These are phyloP conservation scores for Anadara kagoshimensis DNA, from an alignment of 1,140 invertebrate species.

Conservation along the genomic window DNA sequence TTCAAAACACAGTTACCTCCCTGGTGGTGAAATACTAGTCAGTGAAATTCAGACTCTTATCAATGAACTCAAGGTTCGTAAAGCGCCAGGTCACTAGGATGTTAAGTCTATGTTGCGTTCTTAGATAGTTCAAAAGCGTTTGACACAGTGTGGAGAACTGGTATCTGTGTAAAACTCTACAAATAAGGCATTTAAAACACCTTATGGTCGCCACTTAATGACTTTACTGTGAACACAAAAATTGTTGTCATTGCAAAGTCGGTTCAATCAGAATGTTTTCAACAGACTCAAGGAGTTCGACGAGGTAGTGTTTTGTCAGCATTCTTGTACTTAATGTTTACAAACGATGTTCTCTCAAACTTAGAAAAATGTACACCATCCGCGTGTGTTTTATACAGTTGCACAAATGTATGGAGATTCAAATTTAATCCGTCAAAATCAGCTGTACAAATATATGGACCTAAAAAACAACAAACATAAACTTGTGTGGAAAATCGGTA, in stretches of 20 bases:
- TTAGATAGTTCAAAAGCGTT: too few relatives aligned
- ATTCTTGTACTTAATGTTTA: constrained; percentile 11
- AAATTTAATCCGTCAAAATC: constrained; percentile 6
- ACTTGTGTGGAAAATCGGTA: neutral
- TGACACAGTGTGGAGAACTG: constrained; percentile 10
- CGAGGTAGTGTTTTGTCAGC: constrained; percentile 12
- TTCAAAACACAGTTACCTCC: neutral
- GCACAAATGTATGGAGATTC: constrained; percentile 7
- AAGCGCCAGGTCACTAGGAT: neutral
- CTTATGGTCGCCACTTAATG: constrained; percentile 1
- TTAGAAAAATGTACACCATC: neutral
- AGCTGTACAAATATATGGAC: neutral
- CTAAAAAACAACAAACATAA: neutral
- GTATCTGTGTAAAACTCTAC: neutral
- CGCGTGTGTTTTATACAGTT: constrained; percentile 6
- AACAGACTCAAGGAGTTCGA: constrained; percentile 12
- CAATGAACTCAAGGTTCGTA: neutral
- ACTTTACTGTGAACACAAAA: neutral
- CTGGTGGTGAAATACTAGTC: neutral
- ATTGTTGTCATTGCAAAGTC: constrained; percentile 2
- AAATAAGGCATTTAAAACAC: neutral
- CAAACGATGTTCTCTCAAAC: constrained; percentile 5
- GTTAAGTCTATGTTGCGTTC: neutral
- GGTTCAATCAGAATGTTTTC: neutral
- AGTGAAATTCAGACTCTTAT: neutral